Conservation (phyloP, 2,888 invertebrate species). For the Rhyacophila evoluta region DNA sequence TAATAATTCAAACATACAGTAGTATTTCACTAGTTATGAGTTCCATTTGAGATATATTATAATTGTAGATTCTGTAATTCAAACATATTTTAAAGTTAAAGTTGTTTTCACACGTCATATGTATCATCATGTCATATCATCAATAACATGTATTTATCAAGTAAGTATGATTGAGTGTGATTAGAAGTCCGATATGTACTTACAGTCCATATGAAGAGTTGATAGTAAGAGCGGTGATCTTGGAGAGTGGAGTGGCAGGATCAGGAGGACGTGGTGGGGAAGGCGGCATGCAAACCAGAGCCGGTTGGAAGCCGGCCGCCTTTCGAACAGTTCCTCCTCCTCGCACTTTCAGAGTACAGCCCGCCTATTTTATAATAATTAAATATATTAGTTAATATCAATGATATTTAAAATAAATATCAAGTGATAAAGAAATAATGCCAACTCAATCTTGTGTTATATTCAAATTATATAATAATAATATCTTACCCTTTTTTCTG, state of each 20-base stretch:
- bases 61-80: too few relatives aligned
- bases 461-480: too few relatives aligned
- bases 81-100: too few relatives aligned
- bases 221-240: slow-evolving; percentile 89
- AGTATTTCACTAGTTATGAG: too few relatives aligned
- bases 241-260: slow-evolving; percentile 78
- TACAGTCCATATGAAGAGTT: slow-evolving; percentile 98
- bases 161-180: background rate
- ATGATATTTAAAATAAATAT: too few relatives aligned
- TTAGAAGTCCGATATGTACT: slow-evolving; percentile 65
- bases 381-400: too few relatives aligned
- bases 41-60: too few relatives aligned
- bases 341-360: slow-evolving; percentile 61
- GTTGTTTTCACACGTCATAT: too few relatives aligned
- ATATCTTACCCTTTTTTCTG: slow-evolving; percentile 50
- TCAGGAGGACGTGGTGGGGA: slow-evolving; percentile 66
- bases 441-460: too few relatives aligned
- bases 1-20: too few relatives aligned
- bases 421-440: too few relatives aligned
- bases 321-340: slow-evolving; percentile 75
- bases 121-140: background rate
- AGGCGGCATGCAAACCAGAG: slow-evolving; percentile 92
- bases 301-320: slow-evolving; percentile 96
- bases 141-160: background rate
- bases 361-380: slow-evolving; percentile 57